phyloP scores from a whole-genome alignment of 2,888 invertebrate species.

The Drosophila mimetica region DNA sequence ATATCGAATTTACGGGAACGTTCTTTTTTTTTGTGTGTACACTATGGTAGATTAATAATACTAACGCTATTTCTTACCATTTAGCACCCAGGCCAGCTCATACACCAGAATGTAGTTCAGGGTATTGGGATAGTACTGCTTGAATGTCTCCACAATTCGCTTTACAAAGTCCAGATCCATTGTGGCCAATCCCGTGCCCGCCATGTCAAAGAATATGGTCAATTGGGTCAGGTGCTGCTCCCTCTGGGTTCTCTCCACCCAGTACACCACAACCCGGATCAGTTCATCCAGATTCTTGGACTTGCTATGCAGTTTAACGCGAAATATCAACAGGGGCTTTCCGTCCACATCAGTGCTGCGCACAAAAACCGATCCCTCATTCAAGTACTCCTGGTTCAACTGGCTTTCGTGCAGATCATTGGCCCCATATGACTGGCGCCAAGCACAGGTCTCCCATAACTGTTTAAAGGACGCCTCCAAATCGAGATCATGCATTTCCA shows the following conservation, averaged over 20 bases:
- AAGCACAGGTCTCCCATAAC: slow-evolving; percentile 92
- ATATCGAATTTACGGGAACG: no score
- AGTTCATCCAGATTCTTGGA: slow-evolving; percentile 90
- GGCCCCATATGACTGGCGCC: slow-evolving; percentile 91
- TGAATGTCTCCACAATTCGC: slow-evolving; percentile 93
- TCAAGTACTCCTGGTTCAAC: slow-evolving; percentile 89
- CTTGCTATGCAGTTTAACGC: slow-evolving; percentile 92
- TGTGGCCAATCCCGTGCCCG: slow-evolving; percentile 92
- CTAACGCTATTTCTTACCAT: slow-evolving; percentile 86
- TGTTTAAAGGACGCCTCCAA: slow-evolving; percentile 89
- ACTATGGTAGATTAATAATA: no score
- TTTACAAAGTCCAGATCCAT: slow-evolving; percentile 97
- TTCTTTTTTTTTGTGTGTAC: no score
- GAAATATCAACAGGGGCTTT: slow-evolving; percentile 90
- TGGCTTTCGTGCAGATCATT: slow-evolving; percentile 90
- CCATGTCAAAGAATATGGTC: slow-evolving; percentile 96
- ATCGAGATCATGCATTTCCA: slow-evolving; percentile 90
- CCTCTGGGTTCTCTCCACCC: slow-evolving; percentile 86
- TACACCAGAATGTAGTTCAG: slow-evolving; percentile 95
- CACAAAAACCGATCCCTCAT: slow-evolving; percentile 91
- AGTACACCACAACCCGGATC: slow-evolving; percentile 92
- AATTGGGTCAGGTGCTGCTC: slow-evolving; percentile 91
- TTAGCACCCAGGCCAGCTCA: slow-evolving; percentile 97
- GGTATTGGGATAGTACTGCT: slow-evolving; percentile 94
- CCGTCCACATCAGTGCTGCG: slow-evolving; percentile 93